Evolutionary conservation across 2,888 invertebrate genomes (phyloP), one percentile per base, ranked within the genome.

Genomic region (Cataglyphis livida): DNA sequence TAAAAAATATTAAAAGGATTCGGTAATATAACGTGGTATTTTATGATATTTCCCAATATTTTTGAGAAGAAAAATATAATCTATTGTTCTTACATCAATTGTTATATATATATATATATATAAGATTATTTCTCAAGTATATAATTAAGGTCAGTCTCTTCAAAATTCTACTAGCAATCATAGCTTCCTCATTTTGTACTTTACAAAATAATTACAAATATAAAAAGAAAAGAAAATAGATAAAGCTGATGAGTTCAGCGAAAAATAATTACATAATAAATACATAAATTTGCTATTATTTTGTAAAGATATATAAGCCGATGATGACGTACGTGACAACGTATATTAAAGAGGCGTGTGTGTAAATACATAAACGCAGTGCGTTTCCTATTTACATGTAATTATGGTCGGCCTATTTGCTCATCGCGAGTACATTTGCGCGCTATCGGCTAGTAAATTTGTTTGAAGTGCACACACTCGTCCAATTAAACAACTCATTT

Each of bases 331-430:
- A 44, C n/a, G 15, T 35, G 9, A 38, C 38, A 73, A 3, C 2
- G 1, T 3, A 6, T 1, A 51, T 25, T 25, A 2, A 51, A 62
- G 7, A 51, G 51, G 21, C 5, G 9, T 12, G n/a, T 28, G 25
- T 21, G 12, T 38, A 65, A 51, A 65, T 65, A 12, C 65, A 51
- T 25, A 25, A 51, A 62, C 18, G 35, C 38, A 25, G 12, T 18
- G 35, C 48, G 12, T 51, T 64, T 51, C 25, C 51, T 9, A 51
- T 65, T 64, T 64, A 21, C 64, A 21, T 75, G n/a, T 75, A 75
- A 75, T 51, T 75, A 64, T 75, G n/a, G 51, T 51, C n/a, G 35
- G n/a, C 25, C 65, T 75, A 51, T 65, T 75, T 76, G 15, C 38
- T 54, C 48, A n/a, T 28, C 28, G 3, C 15, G 38, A 54, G 28